These are phyloP conservation scores for Eulimnadia texana DNA, from an alignment of 1,140 invertebrate species.

Conservation along the genomic window DNA sequence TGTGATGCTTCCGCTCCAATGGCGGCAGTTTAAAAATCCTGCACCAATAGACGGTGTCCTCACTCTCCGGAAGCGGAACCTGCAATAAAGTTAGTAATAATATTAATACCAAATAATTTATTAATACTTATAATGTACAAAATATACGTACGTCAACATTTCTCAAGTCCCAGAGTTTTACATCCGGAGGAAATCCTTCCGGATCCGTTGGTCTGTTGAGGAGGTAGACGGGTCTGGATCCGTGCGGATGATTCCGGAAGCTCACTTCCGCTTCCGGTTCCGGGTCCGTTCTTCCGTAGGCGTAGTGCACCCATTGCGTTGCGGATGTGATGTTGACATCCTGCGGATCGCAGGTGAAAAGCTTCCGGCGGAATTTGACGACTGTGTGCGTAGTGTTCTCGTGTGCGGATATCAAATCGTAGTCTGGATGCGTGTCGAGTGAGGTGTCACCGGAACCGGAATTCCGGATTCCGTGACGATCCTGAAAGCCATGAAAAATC, in stretches of 20 bases:
- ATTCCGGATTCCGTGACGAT: conserved; percentile 50
- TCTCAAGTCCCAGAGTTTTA: conserved; percentile 33
- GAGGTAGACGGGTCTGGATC: conserved; percentile 44
- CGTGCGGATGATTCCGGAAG: conserved; percentile 34
- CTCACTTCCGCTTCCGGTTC: conserved; percentile 37
- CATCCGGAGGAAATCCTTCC: conserved; percentile 28
- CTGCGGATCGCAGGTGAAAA: conserved; percentile 64
- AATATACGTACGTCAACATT: conserved; percentile 26
- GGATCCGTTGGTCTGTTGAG: conserved; percentile 33
- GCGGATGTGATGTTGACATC: conserved; percentile 43
- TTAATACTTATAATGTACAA: neutral
- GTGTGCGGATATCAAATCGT: conserved; percentile 46
- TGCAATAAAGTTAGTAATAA: neutral
- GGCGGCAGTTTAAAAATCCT: conserved; percentile 45
- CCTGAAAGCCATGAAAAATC: no score
- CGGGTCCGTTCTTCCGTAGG: conserved; percentile 45
- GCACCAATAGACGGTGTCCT: conserved; percentile 50
- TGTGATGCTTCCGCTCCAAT: conserved; percentile 46
- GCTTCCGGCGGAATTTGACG: conserved; percentile 51
- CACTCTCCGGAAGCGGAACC: conserved; percentile 26
- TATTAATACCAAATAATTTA: neutral
- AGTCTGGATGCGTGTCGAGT: conserved; percentile 57
- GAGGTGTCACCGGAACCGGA: conserved; percentile 41
- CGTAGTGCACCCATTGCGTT: conserved; percentile 49
- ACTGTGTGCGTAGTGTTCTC: conserved; percentile 64